phyloP scores from a whole-genome alignment of 2,797 vertebrate genomes.

The Acanthurus lineatus region DNA sequence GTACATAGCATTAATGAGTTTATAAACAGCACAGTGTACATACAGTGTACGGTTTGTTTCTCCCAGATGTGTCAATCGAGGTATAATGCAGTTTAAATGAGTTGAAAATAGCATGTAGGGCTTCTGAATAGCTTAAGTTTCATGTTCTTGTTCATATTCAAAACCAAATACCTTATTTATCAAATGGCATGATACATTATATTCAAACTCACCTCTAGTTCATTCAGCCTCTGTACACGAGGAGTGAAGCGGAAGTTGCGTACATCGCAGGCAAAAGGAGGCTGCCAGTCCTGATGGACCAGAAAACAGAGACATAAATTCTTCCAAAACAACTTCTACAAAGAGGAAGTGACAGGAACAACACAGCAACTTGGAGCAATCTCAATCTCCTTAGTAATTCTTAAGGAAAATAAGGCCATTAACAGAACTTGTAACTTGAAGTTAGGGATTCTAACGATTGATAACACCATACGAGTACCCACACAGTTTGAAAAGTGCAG shows the following conservation, averaged over 20 bases:
- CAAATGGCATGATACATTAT: no score
- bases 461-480: not conserved
- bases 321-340: not conserved
- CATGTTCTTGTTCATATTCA: no score
- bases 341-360: constrained; percentile 11
- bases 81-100: not conserved
- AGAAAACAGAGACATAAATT: constrained; percentile 10
- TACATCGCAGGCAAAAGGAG: constrained; percentile 97
- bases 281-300: constrained; percentile 94
- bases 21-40: not conserved
- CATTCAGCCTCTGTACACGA: constrained; percentile 95
- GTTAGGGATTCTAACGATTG: not conserved
- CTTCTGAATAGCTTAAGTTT: not conserved
- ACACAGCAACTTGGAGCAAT: not conserved
- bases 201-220: constrained; percentile 91
- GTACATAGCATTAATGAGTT: no score
- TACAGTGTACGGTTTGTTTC: not conserved
- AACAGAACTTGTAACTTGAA: not conserved
- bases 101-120: not conserved
- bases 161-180: not conserved
- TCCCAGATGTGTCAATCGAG: not conserved
- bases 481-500: not conserved
- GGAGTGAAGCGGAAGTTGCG: constrained; percentile 98
- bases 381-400: not conserved
- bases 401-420: not conserved